phyloP scores from a whole-genome alignment of 2,888 invertebrate genomes.

The Drosophila rubida region DNA sequence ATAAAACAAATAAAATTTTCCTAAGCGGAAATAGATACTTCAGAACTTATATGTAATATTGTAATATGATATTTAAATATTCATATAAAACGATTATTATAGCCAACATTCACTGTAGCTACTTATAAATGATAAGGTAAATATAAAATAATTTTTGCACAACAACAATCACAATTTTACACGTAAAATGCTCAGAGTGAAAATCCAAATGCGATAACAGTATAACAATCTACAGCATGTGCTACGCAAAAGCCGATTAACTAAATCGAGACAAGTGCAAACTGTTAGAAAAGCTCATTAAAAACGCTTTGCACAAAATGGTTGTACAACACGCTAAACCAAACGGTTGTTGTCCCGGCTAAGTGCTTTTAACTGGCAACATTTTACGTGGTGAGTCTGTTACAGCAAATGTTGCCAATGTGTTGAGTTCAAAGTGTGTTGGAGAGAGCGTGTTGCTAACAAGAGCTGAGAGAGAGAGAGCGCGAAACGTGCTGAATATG shows the following conservation, averaged over 20 bases:
- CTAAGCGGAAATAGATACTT: neutral
- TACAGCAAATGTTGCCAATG: slow-evolving; percentile 48
- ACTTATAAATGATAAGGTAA: slow-evolving; percentile 42
- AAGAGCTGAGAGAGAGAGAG: slow-evolving; percentile 20
- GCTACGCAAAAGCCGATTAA: neutral
- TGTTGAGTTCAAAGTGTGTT: slow-evolving; percentile 24
- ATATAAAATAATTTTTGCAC: neutral
- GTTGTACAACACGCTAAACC: neutral
- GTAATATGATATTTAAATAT: no score
- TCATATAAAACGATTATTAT: neutral
- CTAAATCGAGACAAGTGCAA: neutral
- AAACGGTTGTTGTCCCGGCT: slow-evolving; percentile 30
- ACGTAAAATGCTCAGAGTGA: neutral
- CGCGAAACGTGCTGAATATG: slow-evolving; percentile 54
- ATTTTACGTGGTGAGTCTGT: slow-evolving; percentile 25
- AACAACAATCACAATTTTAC: slow-evolving; percentile 3
- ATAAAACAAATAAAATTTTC: neutral
- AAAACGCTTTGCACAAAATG: neutral
- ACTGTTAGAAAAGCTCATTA: slow-evolving; percentile 20
- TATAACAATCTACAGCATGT: neutral
- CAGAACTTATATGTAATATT: no score
- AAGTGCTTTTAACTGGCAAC: slow-evolving; percentile 14
- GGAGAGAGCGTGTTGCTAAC: slow-evolving; percentile 34
- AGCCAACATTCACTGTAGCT: neutral
- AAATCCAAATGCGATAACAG: neutral